Conservation (phyloP, 1,140 invertebrate species). For the Caenorhabditis remanei region DNA sequence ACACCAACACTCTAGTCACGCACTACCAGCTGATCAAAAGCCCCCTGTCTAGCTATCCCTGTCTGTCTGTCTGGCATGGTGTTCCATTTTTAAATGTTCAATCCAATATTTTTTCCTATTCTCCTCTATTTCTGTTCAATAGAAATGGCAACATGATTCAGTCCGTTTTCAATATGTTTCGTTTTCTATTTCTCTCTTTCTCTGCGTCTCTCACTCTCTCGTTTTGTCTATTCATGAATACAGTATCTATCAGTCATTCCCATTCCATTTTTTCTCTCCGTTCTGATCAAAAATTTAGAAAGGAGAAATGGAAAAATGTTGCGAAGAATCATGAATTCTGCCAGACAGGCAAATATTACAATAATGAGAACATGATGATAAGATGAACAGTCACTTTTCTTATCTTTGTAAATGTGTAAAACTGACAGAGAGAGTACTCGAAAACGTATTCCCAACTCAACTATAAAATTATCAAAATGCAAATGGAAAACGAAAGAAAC, state of each 20-base stretch:
- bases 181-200: background rate
- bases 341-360: conserved; percentile 15
- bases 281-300: background rate
- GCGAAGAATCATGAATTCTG: background rate
- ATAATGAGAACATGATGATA: background rate
- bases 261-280: background rate
- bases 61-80: too few species aligned
- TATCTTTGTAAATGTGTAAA: background rate
- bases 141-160: conserved; percentile 39
- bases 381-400: background rate
- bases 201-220: background rate
- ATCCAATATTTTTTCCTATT: background rate
- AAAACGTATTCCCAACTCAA: background rate
- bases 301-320: background rate
- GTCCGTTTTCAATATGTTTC: conserved; percentile 22
- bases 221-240: background rate
- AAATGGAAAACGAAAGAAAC: background rate
- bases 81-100: conserved; percentile 5
- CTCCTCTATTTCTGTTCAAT: background rate
- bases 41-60: too few species aligned
- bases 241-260: background rate
- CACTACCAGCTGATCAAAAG: too few species aligned
- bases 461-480: background rate
- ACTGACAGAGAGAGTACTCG: background rate
- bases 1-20: too few species aligned